Base-by-base conservation (phyloP, 2,888 invertebrate species). In the Plagiodera versicolora region DNA sequence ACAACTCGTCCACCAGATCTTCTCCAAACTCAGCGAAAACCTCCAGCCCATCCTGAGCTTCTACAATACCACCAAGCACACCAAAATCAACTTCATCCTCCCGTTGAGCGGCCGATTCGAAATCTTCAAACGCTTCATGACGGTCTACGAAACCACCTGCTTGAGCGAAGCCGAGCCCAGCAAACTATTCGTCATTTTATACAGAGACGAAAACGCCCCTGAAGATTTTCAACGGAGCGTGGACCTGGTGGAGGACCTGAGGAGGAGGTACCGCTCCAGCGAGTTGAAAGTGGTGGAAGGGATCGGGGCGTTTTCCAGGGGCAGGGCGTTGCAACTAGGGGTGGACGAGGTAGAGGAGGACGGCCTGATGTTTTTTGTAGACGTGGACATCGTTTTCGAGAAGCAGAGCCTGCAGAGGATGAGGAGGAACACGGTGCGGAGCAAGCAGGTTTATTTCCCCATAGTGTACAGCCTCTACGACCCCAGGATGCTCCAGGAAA, bases 381-480 rank as follows among this genome's bases (percentile, higher is more conserved):
- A 99, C 79, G 98, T 98, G 1, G 98, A 98, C 79, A 96, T 99
- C 82, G 85, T 91, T 71, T 94, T 98, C 76, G 89, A 87, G 64
- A 80, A 82, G 30, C 85, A 87, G 63, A 87, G 91, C 16, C 82
- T 99, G 20, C 83, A 89, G 60, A 83, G 95, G 65, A 89, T 94
- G 61, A 85, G 94, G 39, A 83, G 87, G 61, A 92, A 94, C 72
- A 92, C 94, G 0, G 81, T 91, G 17, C 82, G 84, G 68, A 86
- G 87, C 55, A 83, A 84, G 67, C 89, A 89, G 78, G 89, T 95
- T 0, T 98, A 98, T 81, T 94, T 95, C 77, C 98, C 98, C 0
- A 92, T 98, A 68, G 96, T 99, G 52, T 98, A 94, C 81, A 97
- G 96, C 80, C 91, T 97, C 78, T 98, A 91, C 79, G 91, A 95